phyloP scores from a whole-genome alignment of 2,797 vertebrate genomes.

The Moxostoma hubbsi region DNA sequence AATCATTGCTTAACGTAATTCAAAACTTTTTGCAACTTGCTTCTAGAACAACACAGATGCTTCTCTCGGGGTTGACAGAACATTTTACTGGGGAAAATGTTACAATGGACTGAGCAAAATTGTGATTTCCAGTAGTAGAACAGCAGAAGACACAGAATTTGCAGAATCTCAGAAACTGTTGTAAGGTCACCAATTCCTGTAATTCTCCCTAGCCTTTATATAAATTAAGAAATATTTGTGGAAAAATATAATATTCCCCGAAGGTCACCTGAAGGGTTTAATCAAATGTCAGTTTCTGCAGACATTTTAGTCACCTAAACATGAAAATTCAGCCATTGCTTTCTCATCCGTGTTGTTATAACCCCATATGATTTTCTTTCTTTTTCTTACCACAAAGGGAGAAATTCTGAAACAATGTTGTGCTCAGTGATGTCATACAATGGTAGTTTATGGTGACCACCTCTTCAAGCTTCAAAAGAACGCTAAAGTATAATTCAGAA shows the following conservation, averaged over 20 bases:
- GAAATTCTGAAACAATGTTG: no score
- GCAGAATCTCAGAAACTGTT: constrained; percentile 26
- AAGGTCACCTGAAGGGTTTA: constrained; percentile 55
- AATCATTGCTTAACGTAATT: background rate
- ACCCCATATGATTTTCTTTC: no score
- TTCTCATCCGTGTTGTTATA: no score
- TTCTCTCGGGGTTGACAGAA: constrained; percentile 1
- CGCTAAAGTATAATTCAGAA: no score
- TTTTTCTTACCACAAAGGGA: no score
- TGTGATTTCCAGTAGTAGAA: constrained; percentile 58
- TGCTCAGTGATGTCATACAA: no score
- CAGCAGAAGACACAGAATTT: constrained; percentile 37
- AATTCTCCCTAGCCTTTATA: constrained; percentile 36
- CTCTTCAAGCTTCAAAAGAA: no score
- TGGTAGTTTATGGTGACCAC: no score
- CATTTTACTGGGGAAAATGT: constrained; percentile 30
- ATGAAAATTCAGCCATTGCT: no score
- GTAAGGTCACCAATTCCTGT: constrained; percentile 18
- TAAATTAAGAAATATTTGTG: constrained; percentile 48
- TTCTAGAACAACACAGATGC: constrained; percentile 26
- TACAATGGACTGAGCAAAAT: constrained; percentile 44
- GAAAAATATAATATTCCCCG: constrained; percentile 5
- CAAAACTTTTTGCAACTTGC: background rate
- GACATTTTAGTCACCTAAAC: background rate
- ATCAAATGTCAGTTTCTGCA: constrained; percentile 58